Evolutionary conservation across 2,797 vertebrate species (phyloP), one percentile per base, ranked within the genome.

Genomic region (Coregonus suidteri): DNA sequence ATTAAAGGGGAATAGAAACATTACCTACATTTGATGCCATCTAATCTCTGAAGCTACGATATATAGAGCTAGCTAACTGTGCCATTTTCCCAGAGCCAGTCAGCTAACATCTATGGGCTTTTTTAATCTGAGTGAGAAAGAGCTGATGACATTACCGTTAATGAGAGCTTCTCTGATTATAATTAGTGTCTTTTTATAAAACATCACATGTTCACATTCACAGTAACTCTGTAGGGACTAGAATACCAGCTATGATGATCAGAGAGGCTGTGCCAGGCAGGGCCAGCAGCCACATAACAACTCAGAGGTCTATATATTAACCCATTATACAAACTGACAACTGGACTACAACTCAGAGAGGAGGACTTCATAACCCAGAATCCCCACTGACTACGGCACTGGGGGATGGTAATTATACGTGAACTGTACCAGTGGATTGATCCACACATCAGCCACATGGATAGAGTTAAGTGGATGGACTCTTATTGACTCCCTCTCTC

Each of bases 121-220:
- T 51, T 64, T 76, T 3, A 67, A 53, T 72, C 68, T 70, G 84
- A 85, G 78, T 75, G 78, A 77, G 77, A 79, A 75, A 62, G 53
- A 81, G 80, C 79, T 76, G 84, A 90, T 89, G 82, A 85, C 87
- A 77, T 92, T 87, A 90, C 81, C 84, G 84, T 68, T 81, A 77
- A 81, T 41, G 80, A 88, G 88, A 83, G 76, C 82, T 84, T 76
- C 30, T 62, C 20, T 11, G 74, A 90, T 87, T 91, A 83, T 91
- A 92, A 93, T 94, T 92, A 93, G 89, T 77, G 81, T 89, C 91
- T 90, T 93, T 91, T 91, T 91, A 88, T 91, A 87, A 90, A 92
- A 87, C 77, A 79, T 78, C 72, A 66, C 52, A 64, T 84, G 79
- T 70, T 59, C 59, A 62, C 41, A 41, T 9, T 77, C 72, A 37